Base-by-base conservation (phyloP, 2,888 invertebrate species). In the Yponomeuta plumbellus region DNA sequence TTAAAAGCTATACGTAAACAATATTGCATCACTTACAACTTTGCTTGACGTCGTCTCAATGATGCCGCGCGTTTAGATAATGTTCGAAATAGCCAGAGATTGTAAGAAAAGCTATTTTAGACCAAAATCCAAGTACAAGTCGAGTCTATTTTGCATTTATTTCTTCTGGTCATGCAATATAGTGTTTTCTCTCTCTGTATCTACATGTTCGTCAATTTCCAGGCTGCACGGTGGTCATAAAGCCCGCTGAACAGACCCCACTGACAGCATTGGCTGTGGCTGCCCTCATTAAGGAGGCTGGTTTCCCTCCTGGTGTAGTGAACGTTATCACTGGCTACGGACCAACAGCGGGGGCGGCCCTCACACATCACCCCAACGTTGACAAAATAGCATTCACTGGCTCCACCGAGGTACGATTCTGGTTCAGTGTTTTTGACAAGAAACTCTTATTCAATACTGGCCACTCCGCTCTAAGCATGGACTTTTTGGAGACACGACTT, bases 171-270 rank as follows among this genome's bases (percentile, higher is more conserved):
- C 5, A 26, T 26, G 26, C 26, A 26, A 26, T 26, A 26, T 26
- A 26, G 26, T 5, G 8, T 11, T 52, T 5, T 65, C 56, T 20
- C 40, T 21, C 17, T 62, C 10, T n/a, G n/a, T 62, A 62, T 34
- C 11, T n/a, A n/a, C 57, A 57, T 40, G 39, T 58, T 26, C 23
- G 20, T 39, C 44, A 52, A 13, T 52, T 52, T 52, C 5, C 68
- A 91, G 96, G 95, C 72, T 94, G 97, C 80, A 96, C 96, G 0
- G 92, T 98, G 63, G 93, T 98, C 6, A 88, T 98, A 72, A 99
- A 99, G 83, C 97, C 98, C 4, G 98, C 99, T 0, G 98, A 99
- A 81, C 98, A 98, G 85, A 99, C 98, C 0, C 96, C 97, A 0
- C 89, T 99, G 17, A 97, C 98, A 0, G 97, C 98, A 0, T 88